Base-by-base conservation (phyloP, 1,140 invertebrate species). In the Drosophila punjabiensis region DNA sequence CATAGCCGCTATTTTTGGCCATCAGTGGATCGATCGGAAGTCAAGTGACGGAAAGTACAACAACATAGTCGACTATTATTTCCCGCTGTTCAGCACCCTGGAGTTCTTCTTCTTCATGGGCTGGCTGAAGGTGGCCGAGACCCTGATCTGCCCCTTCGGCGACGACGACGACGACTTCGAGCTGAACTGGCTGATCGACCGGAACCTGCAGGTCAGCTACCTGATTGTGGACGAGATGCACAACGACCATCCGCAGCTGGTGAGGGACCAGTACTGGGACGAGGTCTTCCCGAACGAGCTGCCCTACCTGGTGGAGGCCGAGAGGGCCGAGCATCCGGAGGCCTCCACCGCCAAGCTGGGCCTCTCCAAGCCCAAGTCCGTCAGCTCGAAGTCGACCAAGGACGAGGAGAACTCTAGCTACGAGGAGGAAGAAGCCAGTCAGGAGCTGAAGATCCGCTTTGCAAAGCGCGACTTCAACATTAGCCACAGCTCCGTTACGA, bases 141-240 rank as follows among this genome's bases (percentile, higher is more conserved):
- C 95, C 10, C 83, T 97, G 24, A 96, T 97, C 6, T 97, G 97
- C 93, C 97, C 97, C 0, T 98, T 98, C 90, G 97, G 97, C 5
- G 97, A 98, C 91, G 97, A 98, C 81, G 97, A 98, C 76, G 97
- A 98, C 81, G 94, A 94, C 77, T 95, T 94, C 65, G 94, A 94
- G 93, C 94, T 96, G 0, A 98, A 98, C 82, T 98, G 97, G 97
- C 95, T 98, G 79, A 96, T 98, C 48, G 97, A 98, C 88, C 95
- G 97, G 85, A 97, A 98, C 94, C 93, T 98, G 37, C 96, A 97
- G 94, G 96, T 98, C 9, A 96, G 96, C 16, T 98, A 98, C 93
- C 94, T 98, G 78, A 98, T 98, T 74, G 97, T 98, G n/a, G 97
- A 98, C 91, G 97, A 98, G 93, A 98, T 98, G 97, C 97, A 98